phyloP scores from a whole-genome alignment of 2,888 invertebrate species.

The Drosophila kuntzei region DNA sequence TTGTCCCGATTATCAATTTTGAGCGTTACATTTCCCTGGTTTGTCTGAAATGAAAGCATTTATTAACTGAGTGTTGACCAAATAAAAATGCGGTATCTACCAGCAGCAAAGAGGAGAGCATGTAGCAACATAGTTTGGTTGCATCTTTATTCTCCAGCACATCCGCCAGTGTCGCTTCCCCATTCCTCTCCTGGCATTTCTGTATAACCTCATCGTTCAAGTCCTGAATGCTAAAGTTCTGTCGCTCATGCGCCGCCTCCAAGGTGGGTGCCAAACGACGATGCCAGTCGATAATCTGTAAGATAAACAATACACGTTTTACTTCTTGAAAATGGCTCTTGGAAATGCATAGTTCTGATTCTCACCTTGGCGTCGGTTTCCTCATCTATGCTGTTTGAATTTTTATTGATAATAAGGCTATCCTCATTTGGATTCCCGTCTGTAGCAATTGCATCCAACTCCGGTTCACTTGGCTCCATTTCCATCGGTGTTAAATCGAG shows the following conservation, averaged over 20 bases:
- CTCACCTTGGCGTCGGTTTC: slow-evolving; percentile 48
- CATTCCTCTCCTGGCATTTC: slow-evolving; percentile 59
- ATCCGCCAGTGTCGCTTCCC: slow-evolving; percentile 64
- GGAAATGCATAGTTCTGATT: not conserved
- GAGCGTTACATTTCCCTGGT: slow-evolving; percentile 78
- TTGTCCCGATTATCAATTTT: slow-evolving; percentile 49
- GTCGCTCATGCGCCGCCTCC: slow-evolving; percentile 80
- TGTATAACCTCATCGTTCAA: slow-evolving; percentile 82
- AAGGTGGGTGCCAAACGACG: slow-evolving; percentile 80
- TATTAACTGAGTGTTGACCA: not conserved
- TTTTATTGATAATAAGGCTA: not conserved
- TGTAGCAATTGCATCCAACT: not conserved
- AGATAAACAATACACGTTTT: not conserved
- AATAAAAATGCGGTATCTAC: slow-evolving; percentile 57
- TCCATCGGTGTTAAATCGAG: slow-evolving; percentile 1
- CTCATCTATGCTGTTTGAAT: slow-evolving; percentile 39
- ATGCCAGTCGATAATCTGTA: slow-evolving; percentile 83
- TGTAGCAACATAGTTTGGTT: slow-evolving; percentile 69
- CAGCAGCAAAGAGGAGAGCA: slow-evolving; percentile 81
- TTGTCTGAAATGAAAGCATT: slow-evolving; percentile 61
- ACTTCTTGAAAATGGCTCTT: not conserved
- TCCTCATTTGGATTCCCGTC: slow-evolving; percentile 17
- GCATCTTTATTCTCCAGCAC: slow-evolving; percentile 78
- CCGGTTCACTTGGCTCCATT: not conserved
- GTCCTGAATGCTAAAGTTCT: slow-evolving; percentile 83